Evolutionary conservation across 2,888 invertebrate genomes (phyloP), one percentile per base, ranked within the genome.

Genomic region (Drosophila mulleri): DNA sequence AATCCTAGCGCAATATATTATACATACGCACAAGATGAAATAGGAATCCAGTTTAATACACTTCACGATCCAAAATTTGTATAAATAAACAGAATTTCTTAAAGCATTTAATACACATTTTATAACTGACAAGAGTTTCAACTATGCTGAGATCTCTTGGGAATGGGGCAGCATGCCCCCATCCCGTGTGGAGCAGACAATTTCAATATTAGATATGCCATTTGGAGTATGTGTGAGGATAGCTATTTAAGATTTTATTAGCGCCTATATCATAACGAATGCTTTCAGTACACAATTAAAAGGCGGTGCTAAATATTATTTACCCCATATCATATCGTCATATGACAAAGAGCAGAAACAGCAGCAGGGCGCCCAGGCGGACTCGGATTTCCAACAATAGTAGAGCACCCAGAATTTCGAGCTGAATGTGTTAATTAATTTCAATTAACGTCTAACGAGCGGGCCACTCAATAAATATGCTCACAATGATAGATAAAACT

Each of bases 401-500:
- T 26, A n/a, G 23, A 64, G 48, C 59, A 70, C 47, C 42, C 37
- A 35, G 61, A 64, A 54, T 70, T 56, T 39, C 53, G 39, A 56
- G 48, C 64, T 64, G 44, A 77, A 76, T 74, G 75, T 89, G 89
- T 80, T 90, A 90, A 90, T 90, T 89, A 85, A 89, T 89, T 89
- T 89, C 80, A 90, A 90, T 90, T 90, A 88, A 69, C 83, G 65
- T 59, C 67, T 73, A 87, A 86, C 78, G 68, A 83, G 75, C 71
- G 52, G 6, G 26, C 26, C 60, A 63, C 52, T 26, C 44, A 63
- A 62, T 67, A 72, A 67, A 67, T 45, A 23, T 39, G 64, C 5
- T 61, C 23, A 53, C 23, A 53, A 57, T 45, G 56, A 44, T 61
- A 32, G 47, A 54, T 37, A 23, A 26, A 54, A 18, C 26, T 20